Evolutionary conservation across 2,113 vertebrate species (phyloP).

Genomic region (Halcyon senegalensis): DNA sequence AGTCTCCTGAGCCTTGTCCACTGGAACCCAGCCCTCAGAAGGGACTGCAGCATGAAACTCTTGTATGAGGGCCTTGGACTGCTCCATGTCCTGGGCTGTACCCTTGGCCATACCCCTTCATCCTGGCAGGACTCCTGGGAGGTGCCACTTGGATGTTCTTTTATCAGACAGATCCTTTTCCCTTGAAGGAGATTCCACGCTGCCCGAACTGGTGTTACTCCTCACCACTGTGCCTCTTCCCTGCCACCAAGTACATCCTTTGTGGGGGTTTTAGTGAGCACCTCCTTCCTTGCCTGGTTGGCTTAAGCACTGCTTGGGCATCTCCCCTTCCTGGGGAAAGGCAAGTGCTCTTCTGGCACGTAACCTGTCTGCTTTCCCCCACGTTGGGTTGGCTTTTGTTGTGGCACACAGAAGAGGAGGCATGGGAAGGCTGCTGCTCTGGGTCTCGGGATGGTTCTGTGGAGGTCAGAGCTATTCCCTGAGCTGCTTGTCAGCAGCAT

Average conservation of each 20-base stretch:
- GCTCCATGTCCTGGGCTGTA: rapidly evolving
- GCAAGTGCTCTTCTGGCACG: neutral
- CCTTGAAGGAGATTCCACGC: neutral
- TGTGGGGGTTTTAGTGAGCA: neutral
- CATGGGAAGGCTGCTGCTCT: neutral
- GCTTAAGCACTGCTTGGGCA: no score
- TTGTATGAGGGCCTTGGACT: neutral
- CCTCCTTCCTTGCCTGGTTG: neutral
- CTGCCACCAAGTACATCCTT: neutral
- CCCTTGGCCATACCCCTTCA: neutral
- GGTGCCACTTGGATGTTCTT: neutral
- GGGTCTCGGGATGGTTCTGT: neutral
- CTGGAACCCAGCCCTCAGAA: neutral
- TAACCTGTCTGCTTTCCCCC: neutral
- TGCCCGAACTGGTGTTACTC: neutral
- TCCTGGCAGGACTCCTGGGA: neutral
- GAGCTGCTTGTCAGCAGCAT: neutral
- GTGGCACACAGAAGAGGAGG: neutral
- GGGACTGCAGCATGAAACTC: neutral
- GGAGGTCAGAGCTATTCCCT: neutral
- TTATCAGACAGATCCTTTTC: neutral
- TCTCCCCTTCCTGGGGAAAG: neutral
- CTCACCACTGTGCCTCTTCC: neutral
- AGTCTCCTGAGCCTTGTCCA: neutral
- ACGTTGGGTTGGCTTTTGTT: neutral